Base-by-base conservation (phyloP, 2,888 invertebrate genomes). In the Pecten maximus region DNA sequence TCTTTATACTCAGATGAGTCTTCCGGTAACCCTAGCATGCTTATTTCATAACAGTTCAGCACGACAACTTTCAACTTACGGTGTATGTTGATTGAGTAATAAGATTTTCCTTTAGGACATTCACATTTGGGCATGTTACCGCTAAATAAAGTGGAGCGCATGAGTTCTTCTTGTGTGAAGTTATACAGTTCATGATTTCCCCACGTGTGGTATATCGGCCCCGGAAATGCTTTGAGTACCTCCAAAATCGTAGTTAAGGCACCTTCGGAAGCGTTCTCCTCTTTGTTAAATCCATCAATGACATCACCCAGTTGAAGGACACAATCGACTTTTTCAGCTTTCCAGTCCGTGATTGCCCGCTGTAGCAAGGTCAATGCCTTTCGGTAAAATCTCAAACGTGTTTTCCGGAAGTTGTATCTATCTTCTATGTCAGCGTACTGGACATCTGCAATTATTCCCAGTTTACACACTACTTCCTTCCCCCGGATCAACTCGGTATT, bases 171-270 rank as follows among this genome's bases (percentile, higher is more conserved):
- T 23, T 96, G 93, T 4, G 93, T 92, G 91, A 97, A 96, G 93
- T 97, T 97, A 93, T 97, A 97, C 19, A 96, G 93, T 91, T 97
- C 97, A 93, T 97, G 97, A 93, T 97, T 97, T 48, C 97, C 97
- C 91, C 96, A 95, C 12, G 96, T 93, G 93, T 97, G 96, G 60
- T 95, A 95, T 8, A 95, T 89, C n/a, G 94, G 93, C 28, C 91
- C 91, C 10, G 74, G 40, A 87, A 94, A 93, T 28, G 91, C 89
- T 6, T 92, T 88, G 90, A 96, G 96, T 15, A 94, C 94, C n/a
- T 93, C 93, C 40, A 96, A 88, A 12, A 96, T 94, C 40, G 93
- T 92, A n/a, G 92, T 89, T 15, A 97, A 89, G n/a, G 96, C 95
- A 4, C 50, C 87, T 6, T 94, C 89, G 28, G 95, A 94, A 40